Evolutionary conservation across 2,888 invertebrate genomes (phyloP), one percentile per base, ranked within the genome.

Genomic region (Hecatera dysodea): DNA sequence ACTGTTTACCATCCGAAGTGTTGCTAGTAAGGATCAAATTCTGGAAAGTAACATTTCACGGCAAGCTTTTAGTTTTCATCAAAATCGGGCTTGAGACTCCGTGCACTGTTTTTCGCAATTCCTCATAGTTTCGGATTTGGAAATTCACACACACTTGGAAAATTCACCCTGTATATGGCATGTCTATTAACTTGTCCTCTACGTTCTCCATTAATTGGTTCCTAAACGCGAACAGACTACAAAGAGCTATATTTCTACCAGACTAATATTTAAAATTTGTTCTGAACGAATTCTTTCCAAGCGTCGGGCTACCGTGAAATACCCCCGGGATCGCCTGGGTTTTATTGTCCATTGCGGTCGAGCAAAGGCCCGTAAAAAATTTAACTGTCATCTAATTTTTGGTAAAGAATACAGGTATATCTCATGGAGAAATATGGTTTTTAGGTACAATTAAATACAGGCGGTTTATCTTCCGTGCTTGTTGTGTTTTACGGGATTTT

Each of bases 201-300:
- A 11, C 29, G 1, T 11, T n/a, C n/a, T n/a, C n/a, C n/a, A n/a
- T n/a, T n/a, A n/a, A n/a, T n/a, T 1, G 29, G 19, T 9, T 9
- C 29, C 17, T 29, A 33, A 29, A 29, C 29, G 53, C 19, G 19
- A 53, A n/a, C 53, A 27, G 50, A 75, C 67, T 65, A 69, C 59
- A 72, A 78, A 72, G 70, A 78, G 74, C 55, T 69, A 63, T 72
- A 68, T 64, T 73, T 72, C 61, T 78, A 50, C 55, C 61, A 64
- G 50, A 60, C 60, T 80, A 80, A 80, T 82, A 87, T 87, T 87
- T 81, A 85, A 87, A 86, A 85, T 85, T 83, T 81, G 80, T 84
- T 83, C 83, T 80, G 86, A 86, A 83, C 82, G 80, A 87, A 87
- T 87, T 87, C 86, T 87, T 87, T 86, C 85, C 88, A 84, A 84